phyloP scores from a whole-genome alignment of 1,140 invertebrate species.

The Plodia interpunctella region DNA sequence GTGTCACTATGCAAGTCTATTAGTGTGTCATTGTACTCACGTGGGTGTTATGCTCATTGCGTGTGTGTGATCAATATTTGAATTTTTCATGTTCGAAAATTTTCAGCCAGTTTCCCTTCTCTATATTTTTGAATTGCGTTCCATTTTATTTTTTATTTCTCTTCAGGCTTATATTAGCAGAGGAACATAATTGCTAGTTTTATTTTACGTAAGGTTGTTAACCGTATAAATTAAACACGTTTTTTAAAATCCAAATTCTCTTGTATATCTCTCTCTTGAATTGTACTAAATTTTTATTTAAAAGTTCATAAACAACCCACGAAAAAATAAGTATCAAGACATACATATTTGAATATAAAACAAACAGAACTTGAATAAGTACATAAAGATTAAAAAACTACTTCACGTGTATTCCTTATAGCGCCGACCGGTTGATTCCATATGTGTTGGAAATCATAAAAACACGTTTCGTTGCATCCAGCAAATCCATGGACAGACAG shows the following conservation, averaged over 20 bases:
- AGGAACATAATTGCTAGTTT: no score
- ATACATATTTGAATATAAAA: neutral
- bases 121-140: neutral
- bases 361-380: no score
- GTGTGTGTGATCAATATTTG: slow-evolving; percentile 19
- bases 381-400: no score
- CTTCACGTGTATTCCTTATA: no score
- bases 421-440: neutral
- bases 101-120: neutral
- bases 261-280: no score
- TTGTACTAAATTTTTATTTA: no score
- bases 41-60: slow-evolving; percentile 18
- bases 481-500: neutral
- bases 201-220: no score
- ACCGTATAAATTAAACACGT: no score
- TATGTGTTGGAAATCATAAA: neutral
- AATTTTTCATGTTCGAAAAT: neutral
- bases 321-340: no score
- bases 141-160: neutral
- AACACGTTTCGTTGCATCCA: neutral
- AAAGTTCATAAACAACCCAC: no score
- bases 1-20: slow-evolving; percentile 27
- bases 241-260: no score
- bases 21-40: slow-evolving; percentile 17
- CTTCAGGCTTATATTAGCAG: no score